These are phyloP conservation scores for Okamejei kenojei DNA, from an alignment of 2,797 vertebrate species.

Conservation along the genomic window DNA sequence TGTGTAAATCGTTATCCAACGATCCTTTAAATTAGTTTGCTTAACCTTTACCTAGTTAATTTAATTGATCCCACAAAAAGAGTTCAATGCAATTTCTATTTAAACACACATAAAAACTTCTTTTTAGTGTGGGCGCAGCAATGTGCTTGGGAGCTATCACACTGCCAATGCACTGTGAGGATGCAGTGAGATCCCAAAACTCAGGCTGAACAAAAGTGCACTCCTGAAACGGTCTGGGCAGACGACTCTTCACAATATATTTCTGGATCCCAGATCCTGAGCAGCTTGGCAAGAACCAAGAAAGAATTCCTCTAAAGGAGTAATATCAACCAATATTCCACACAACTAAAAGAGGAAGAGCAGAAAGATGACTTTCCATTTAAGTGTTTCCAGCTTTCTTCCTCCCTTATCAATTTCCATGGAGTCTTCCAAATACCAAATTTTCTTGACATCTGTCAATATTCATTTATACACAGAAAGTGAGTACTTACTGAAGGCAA, in stretches of 20 bases:
- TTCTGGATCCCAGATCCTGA: not conserved
- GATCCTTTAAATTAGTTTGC: not conserved
- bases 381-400: not conserved
- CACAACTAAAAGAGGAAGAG: not conserved
- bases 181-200: not conserved
- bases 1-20: not conserved
- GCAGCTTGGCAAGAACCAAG: not conserved
- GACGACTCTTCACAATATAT: no score
- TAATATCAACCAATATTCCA: not conserved
- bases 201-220: not conserved
- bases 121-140: not conserved
- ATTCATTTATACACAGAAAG: not conserved
- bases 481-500: not conserved
- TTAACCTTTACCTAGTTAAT: not conserved
- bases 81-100: not conserved
- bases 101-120: not conserved
- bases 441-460: not conserved
- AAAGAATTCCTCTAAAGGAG: not conserved
- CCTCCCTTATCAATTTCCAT: not conserved
- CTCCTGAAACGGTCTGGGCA: not conserved
- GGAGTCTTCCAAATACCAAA: not conserved
- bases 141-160: not conserved
- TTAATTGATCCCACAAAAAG: not conserved
- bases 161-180: not conserved
- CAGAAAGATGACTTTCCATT: not conserved